These are phyloP conservation scores for Heliconius ethilla DNA, from an alignment of 2,888 invertebrate species.

Conservation along the genomic window DNA sequence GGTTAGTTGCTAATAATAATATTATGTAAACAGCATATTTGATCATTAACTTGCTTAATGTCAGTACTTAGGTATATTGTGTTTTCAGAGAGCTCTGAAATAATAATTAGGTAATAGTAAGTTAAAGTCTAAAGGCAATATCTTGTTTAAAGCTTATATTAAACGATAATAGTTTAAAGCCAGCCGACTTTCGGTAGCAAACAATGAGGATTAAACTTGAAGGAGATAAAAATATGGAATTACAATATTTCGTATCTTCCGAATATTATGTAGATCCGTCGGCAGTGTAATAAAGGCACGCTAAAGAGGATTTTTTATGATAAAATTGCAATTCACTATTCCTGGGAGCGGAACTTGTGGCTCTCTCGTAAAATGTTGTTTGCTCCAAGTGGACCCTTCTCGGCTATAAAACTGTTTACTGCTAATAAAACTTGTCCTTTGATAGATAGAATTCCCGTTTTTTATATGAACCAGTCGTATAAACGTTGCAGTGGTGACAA, in stretches of 20 bases:
- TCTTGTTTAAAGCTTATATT: conserved; percentile 1
- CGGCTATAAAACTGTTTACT: not conserved
- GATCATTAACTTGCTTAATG: no score
- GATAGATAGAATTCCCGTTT: not conserved
- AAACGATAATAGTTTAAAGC: conserved; percentile 2
- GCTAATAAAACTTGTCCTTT: conserved; percentile 11
- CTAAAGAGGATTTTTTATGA: not conserved
- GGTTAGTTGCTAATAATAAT: not conserved
- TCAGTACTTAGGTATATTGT: no score
- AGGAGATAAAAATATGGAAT: not conserved
- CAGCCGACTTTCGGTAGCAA: not conserved
- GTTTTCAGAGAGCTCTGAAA: not conserved
- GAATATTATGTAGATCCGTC: no score
- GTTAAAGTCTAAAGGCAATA: not conserved
- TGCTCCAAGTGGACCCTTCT: conserved; percentile 1
- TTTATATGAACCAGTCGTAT: not conserved
- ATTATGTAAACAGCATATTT: not conserved
- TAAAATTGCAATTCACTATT: conserved; percentile 8
- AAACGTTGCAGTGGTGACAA: not conserved
- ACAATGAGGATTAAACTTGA: conserved; percentile 13
- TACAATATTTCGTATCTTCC: no score
- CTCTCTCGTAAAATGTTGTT: conserved; percentile 16
- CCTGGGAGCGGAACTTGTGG: not conserved
- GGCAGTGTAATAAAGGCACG: not conserved
- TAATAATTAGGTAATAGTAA: no score